A percentile compares a stretch with the other conserved stretches of the same genome.
Evolutionary conservation across 2,888 invertebrate genomes (phyloP).

Genomic region (Plutella xylostella): DNA sequence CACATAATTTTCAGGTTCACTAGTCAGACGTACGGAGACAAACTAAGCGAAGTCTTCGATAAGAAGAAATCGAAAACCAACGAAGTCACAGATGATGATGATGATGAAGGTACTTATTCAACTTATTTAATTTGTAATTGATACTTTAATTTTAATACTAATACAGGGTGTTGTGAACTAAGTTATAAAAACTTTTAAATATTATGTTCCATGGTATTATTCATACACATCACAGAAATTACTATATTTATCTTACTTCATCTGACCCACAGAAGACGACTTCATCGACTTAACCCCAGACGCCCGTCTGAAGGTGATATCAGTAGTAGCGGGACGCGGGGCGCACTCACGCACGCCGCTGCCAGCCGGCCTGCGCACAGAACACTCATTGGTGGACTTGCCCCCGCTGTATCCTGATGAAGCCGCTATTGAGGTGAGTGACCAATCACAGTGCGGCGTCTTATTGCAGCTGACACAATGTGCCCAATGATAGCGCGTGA

Average conservation of each 20-base stretch:
- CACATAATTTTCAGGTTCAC: slow-evolving; percentile 61
- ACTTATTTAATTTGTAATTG: too few species aligned
- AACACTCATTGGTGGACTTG: slow-evolving; percentile 50
- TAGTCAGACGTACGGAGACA: slow-evolving; percentile 77
- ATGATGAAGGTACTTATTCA: slow-evolving; percentile 33
- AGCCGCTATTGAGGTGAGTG: slow-evolving; percentile 48
- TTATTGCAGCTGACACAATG: too few species aligned
- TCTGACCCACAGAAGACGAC: slow-evolving; percentile 18
- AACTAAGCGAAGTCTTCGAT: slow-evolving; percentile 73
- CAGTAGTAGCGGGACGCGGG: slow-evolving; percentile 80
- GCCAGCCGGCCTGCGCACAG: slow-evolving; percentile 63
- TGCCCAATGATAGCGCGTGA: too few species aligned
- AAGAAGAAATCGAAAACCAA: slow-evolving; percentile 66
- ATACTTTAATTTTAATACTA: too few species aligned
- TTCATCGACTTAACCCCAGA: slow-evolving; percentile 74
- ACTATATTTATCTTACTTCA: not conserved
- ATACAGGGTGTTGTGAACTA: too few species aligned
- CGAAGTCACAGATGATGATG: slow-evolving; percentile 53
- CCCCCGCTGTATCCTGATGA: slow-evolving; percentile 42
- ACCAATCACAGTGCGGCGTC: too few species aligned
- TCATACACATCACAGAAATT: too few species aligned
- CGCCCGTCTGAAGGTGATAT: slow-evolving; percentile 81
- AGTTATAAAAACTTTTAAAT: too few species aligned
- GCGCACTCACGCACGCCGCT: slow-evolving; percentile 79
- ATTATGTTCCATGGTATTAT: too few species aligned